Base-by-base conservation (phyloP, 2,888 invertebrate species). In the Andrena dorsata region DNA sequence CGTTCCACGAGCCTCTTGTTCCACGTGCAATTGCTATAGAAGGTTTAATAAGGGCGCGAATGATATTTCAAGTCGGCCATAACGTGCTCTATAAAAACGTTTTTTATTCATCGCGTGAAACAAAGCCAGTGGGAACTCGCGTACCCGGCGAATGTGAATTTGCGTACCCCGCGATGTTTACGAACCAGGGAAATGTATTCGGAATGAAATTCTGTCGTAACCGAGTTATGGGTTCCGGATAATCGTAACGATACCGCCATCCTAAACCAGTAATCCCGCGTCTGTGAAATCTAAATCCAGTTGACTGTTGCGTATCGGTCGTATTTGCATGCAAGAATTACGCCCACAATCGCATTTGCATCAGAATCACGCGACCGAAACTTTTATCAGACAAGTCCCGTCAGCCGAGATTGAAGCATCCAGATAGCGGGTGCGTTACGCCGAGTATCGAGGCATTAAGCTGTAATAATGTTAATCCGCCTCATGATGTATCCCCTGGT, bases 241-340 rank as follows among this genome's bases (percentile, higher is more conserved):
- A 69, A 69, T 69, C 26, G 28, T 32, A 23, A 23, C 26, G 69
- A 58, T 58, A 69, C 56, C 56, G 56, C 5, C n/a, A 13, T 26
- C 20, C 41, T 20, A 41, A 13, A 6, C 41, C 35, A n/a, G n/a
- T 41, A 41, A 41, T 69, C 35, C 58, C 35, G 35, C 23, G n/a
- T 2, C 35, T 35, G 56, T 26, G 26, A 56, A 41, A 58, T 69
- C 56, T 32, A 35, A 26, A n/a, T 16, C 8, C 13, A 56, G 26
- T 5, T n/a, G 35, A 56, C 6, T 13, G 69, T 35, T 35, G 41
- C 56, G 35, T 56, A 69, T 69, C 69, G 69, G 56, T 69, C 2
- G 35, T 16, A 69, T 69, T 69, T 69, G 69, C 69, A 69, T 69
- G 35, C 23, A 35, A 13, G n/a, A 69, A 58, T 69, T 58, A 69